phyloP scores from a whole-genome alignment of 2,797 vertebrate species.

The Tauraco hartlaubi region DNA sequence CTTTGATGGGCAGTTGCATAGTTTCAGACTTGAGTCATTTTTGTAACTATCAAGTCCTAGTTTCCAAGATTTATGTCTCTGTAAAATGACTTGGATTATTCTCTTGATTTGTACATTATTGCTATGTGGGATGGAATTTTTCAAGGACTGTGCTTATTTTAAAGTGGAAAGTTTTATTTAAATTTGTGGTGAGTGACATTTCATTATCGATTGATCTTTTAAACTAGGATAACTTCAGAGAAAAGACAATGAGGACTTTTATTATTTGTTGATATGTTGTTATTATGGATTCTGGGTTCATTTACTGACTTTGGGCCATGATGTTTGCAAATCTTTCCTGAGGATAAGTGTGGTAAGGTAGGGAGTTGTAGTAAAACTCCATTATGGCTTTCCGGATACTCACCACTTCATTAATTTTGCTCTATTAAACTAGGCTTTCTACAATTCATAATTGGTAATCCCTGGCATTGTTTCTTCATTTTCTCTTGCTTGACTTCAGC shows the following conservation, averaged over 20 bases:
- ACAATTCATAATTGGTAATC: neutral
- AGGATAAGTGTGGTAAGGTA: neutral
- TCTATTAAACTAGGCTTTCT: neutral
- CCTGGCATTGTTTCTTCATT: neutral
- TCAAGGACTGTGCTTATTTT: neutral
- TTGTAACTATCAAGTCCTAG: neutral
- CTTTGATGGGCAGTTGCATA: neutral
- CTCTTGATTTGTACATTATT: neutral
- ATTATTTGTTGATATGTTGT: neutral
- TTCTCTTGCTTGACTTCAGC: neutral
- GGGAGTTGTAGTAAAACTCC: neutral
- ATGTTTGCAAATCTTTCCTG: neutral
- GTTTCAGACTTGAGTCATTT: constrained; percentile 22
- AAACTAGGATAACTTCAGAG: neutral
- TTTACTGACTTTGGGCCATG: neutral
- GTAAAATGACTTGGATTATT: neutral
- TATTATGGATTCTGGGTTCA: neutral
- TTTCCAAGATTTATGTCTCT: constrained; percentile 22
- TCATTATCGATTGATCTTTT: neutral
- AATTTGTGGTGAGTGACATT: neutral
- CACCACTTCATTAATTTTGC: neutral
- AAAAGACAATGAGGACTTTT: neutral
- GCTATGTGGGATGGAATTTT: neutral
- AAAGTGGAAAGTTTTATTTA: neutral
- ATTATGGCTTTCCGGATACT: neutral